Evolutionary conservation across 1,140 invertebrate species (phyloP), one percentile per base, ranked within the genome.

Genomic region (Phymastichus coffea): DNA sequence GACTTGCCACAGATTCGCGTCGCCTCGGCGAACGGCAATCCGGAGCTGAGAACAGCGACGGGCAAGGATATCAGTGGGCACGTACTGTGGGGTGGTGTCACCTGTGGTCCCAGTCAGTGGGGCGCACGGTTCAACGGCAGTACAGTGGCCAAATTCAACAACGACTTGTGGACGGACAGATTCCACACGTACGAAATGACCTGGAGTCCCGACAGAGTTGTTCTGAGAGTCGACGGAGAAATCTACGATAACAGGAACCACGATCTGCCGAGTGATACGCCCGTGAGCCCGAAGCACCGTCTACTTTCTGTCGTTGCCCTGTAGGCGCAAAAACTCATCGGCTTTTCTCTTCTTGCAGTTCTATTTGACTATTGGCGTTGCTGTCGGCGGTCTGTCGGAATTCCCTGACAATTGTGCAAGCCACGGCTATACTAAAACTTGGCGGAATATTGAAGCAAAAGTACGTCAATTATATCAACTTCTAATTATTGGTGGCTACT

Each of bases 281-380:
- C 87, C 68, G 90, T 93, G 75, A 78, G 6, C 70, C 78, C 75
- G 3, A 72, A 92, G 90, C 92, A 90, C 74, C 89, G 88, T 68
- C 66, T 93, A 6, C 82, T 86, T 2, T 63, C 93, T 9, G 90
- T 88, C 3, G 67, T 92, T 17, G 88, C 86, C n/a, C n/a, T n/a
- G n/a, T n/a, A n/a, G n/a, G n/a, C n/a, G n/a, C n/a, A n/a, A n/a
- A n/a, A n/a, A n/a, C n/a, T n/a, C n/a, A n/a, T n/a, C n/a, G n/a
- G n/a, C n/a, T n/a, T n/a, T n/a, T n/a, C n/a, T n/a, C n/a, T n/a
- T n/a, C 70, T 78, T 76, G 3, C 73, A 92, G 90, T 92, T 90
- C 74, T 89, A 88, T 68, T 66, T 93, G 6, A 83, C 86, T 2
- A 63, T 93, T 9, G 90, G 88, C 3, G 67, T 92, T 17, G 88